These are phyloP conservation scores for Harpalus rubripes DNA, from an alignment of 2,888 invertebrate species.

Conservation along the genomic window DNA sequence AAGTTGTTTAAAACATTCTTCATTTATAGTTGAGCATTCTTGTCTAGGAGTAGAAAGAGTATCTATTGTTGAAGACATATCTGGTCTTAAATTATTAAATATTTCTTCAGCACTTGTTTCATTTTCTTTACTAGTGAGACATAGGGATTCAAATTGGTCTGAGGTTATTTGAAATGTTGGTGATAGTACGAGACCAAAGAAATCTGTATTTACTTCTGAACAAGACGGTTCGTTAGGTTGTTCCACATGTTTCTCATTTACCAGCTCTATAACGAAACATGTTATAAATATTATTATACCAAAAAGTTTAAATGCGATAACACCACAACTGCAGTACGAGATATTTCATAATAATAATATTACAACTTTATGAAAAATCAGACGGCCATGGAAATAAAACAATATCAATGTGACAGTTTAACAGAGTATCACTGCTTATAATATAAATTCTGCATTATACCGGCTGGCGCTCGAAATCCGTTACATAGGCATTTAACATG, in stretches of 20 bases:
- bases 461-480: too few relatives aligned
- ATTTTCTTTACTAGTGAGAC: conserved; percentile 77
- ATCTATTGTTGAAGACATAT: conserved; percentile 36
- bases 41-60: conserved; percentile 40
- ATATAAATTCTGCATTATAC: too few relatives aligned
- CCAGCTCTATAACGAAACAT: conserved; percentile 3
- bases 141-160: conserved; percentile 82
- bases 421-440: too few relatives aligned
- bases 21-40: conserved; percentile 76
- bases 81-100: conserved; percentile 67
- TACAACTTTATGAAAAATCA: too few relatives aligned
- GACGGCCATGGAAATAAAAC: too few relatives aligned
- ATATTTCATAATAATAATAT: too few relatives aligned
- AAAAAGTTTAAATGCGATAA: too few relatives aligned
- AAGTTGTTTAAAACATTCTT: conserved; percentile 78
- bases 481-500: too few relatives aligned
- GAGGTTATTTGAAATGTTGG: conserved; percentile 74
- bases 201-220: conserved; percentile 73
- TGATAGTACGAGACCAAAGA: conserved; percentile 77
- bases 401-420: too few relatives aligned
- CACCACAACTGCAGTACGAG: too few relatives aligned
- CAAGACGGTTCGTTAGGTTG: neutral
- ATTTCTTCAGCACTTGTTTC: conserved; percentile 63
- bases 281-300: neutral
- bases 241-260: conserved; percentile 58